These are phyloP conservation scores for Scolopax bukidnonensis DNA, from an alignment of 2,797 vertebrate genomes.

Conservation along the genomic window DNA sequence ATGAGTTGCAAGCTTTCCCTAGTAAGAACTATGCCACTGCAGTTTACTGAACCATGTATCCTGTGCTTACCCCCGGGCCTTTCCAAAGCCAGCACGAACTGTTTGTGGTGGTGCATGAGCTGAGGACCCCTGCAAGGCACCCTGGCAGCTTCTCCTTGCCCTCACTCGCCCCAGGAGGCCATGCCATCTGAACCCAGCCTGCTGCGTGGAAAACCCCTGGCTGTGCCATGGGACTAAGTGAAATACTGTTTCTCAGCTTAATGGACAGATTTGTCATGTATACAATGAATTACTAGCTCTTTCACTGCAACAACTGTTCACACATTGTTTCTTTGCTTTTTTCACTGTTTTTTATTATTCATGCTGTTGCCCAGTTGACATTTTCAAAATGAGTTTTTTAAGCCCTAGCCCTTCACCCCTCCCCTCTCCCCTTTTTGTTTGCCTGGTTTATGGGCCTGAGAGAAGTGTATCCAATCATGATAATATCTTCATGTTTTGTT, in stretches of 20 bases:
- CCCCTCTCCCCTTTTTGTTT: neutral
- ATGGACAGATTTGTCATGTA: constrained; percentile 19
- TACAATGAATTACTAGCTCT: constrained; percentile 33
- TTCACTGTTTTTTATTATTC: constrained; percentile 46
- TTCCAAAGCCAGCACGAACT: neutral
- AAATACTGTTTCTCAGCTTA: constrained; percentile 11
- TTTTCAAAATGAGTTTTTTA: constrained; percentile 52
- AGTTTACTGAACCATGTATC: neutral
- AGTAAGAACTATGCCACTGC: neutral
- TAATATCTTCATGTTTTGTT: constrained; percentile 62
- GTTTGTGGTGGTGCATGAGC: rapidly evolving
- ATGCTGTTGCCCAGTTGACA: constrained; percentile 24
- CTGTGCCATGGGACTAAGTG: neutral
- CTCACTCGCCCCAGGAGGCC: rapidly evolving
- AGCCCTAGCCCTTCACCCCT: neutral
- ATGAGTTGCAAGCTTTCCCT: neutral
- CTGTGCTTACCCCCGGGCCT: rapidly evolving
- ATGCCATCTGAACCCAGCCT: neutral
- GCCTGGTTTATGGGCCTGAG: constrained; percentile 11
- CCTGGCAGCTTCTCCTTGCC: neutral
- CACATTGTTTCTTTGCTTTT: constrained; percentile 43
- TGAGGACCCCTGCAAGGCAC: neutral
- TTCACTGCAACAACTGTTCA: constrained; percentile 28
- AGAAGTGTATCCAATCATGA: constrained; percentile 40
- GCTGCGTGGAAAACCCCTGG: neutral